These are phyloP conservation scores for Pseudomyrmex pallidus DNA, from an alignment of 1,140 invertebrate genomes.

Conservation along the genomic window DNA sequence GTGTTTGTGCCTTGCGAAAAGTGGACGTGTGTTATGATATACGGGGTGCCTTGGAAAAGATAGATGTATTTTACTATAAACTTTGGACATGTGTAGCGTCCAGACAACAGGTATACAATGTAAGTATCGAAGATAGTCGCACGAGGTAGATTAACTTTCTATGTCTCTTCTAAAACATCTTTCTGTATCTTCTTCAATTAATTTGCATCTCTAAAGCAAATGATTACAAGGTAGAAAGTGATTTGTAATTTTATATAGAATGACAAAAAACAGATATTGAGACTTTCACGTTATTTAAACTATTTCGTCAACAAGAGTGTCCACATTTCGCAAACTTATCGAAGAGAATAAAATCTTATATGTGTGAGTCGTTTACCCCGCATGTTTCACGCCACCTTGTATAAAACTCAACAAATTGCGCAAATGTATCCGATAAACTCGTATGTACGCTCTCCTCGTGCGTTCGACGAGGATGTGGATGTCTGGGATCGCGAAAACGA, in stretches of 20 bases:
- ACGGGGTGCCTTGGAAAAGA: conserved; percentile 29
- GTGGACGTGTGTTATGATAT: conserved; percentile 9
- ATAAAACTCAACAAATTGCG: background rate
- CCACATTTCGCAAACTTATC: background rate
- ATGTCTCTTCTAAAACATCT: too few relatives aligned
- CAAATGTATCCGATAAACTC: conserved; percentile 1
- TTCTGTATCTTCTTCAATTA: too few relatives aligned
- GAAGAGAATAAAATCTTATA: background rate
- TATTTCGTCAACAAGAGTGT: too few relatives aligned
- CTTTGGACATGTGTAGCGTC: background rate
- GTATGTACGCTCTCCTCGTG: background rate
- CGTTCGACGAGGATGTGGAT: conserved; percentile 29
- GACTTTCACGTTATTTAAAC: too few relatives aligned
- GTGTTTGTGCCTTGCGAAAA: conserved; percentile 38
- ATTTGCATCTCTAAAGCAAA: too few relatives aligned
- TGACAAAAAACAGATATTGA: too few relatives aligned
- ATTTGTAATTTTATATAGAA: too few relatives aligned
- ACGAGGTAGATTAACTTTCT: too few relatives aligned
- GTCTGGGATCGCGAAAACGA: conserved; percentile 16
- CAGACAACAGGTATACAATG: too few relatives aligned
- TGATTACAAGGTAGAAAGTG: too few relatives aligned
- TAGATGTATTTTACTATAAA: background rate
- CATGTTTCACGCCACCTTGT: conserved; percentile 6
- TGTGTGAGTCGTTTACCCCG: background rate
- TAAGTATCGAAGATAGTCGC: too few relatives aligned